Percentiles rank a stretch among this genome's conserved stretches.
These are phyloP conservation scores for Calidris pygmaea DNA, from an alignment of 2,113 vertebrate genomes.

Conservation along the genomic window DNA sequence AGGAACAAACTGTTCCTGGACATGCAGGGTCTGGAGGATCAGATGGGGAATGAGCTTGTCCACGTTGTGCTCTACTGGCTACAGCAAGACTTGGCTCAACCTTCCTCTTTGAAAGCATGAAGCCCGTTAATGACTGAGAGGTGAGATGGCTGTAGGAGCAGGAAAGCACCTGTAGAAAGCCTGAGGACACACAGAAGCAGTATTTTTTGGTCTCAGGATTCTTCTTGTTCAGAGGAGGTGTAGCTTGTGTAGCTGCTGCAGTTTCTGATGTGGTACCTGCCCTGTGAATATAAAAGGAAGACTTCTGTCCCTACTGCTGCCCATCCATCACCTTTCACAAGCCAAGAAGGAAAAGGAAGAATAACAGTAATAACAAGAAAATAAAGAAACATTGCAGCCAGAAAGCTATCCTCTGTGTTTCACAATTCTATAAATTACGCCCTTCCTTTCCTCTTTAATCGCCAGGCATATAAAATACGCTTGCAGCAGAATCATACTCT, in stretches of 20 bases:
- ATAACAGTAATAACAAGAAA: slow-evolving; percentile 43
- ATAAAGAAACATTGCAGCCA: slow-evolving; percentile 34
- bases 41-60: neutral
- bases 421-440: slow-evolving; percentile 46
- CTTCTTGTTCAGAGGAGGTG: neutral
- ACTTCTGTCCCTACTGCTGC: neutral
- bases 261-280: neutral
- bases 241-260: neutral
- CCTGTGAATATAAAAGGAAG: neutral
- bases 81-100: neutral
- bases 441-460: slow-evolving; percentile 51
- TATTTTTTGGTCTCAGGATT: neutral
- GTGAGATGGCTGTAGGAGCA: neutral
- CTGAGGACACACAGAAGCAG: neutral
- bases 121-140: neutral
- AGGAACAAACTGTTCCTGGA: neutral
- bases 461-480: slow-evolving; percentile 26
- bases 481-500: slow-evolving; percentile 32
- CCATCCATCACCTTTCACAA: slow-evolving; percentile 38
- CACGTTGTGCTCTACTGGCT: neutral
- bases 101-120: neutral
- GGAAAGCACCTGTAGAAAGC: neutral
- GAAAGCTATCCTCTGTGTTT: slow-evolving; percentile 35
- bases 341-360: slow-evolving; percentile 26
- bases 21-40: neutral